These are phyloP conservation scores for Hemichromis elongatus DNA, from an alignment of 2,113 vertebrate species.

Conservation along the genomic window DNA sequence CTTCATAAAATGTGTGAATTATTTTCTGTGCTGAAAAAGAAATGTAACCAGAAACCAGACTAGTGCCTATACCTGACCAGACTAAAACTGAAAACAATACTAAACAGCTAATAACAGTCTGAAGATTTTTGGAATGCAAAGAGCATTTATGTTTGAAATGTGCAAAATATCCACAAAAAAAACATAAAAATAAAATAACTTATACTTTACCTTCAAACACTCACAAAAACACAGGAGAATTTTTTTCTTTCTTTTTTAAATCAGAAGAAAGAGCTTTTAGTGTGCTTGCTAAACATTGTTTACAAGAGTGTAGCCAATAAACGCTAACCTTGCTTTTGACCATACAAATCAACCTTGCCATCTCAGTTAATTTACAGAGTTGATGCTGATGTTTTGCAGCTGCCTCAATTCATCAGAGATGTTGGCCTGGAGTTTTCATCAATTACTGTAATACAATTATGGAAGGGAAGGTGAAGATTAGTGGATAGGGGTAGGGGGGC, in stretches of 20 bases:
- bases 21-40: neutral
- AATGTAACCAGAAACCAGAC: neutral
- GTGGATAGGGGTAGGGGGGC: neutral
- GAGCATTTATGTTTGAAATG: neutral
- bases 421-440: neutral
- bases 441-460: conserved; percentile 13
- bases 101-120: neutral
- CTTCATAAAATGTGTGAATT: neutral
- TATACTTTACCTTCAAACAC: neutral
- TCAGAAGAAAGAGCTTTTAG: neutral
- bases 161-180: neutral
- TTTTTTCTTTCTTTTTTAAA: neutral
- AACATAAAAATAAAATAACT: neutral
- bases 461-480: neutral
- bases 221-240: neutral
- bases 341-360: conserved; percentile 13
- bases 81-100: neutral
- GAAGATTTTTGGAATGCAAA: neutral
- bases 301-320: neutral
- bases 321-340: neutral
- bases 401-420: conserved; percentile 10
- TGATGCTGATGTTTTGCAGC: neutral
- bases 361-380: neutral
- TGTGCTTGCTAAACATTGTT: neutral
- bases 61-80: neutral